Conservation (phyloP, 2,797 vertebrate species). For the Chelidonichthys spinosus region DNA sequence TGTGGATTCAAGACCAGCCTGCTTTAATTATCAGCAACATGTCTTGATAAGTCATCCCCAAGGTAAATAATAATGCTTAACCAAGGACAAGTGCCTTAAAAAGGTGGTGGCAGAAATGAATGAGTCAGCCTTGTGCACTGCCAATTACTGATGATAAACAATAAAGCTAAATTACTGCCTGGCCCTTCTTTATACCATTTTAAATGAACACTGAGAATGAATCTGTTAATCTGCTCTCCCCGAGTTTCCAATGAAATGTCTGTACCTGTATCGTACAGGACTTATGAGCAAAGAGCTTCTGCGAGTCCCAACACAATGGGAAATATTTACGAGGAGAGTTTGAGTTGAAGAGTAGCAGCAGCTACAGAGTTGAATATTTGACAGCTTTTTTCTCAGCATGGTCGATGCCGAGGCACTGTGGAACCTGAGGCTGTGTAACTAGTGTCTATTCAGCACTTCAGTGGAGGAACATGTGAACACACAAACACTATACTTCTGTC, state of each 20-base stretch:
- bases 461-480: neutral
- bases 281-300: neutral
- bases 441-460: constrained; percentile 52
- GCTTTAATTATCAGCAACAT: neutral
- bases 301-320: neutral
- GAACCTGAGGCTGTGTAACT: constrained; percentile 34
- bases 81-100: neutral
- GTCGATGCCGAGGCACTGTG: constrained; percentile 9
- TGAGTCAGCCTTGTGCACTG: neutral
- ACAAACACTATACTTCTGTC: neutral
- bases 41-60: neutral
- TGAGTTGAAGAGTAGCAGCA: constrained; percentile 11
- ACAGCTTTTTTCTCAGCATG: constrained; percentile 33
- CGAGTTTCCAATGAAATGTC: neutral
- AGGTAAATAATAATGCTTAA: neutral
- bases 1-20: neutral
- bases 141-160: neutral
- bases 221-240: neutral
- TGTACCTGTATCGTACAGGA: neutral
- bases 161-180: neutral
- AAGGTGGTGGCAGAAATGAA: neutral
- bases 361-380: constrained; percentile 13
- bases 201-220: neutral
- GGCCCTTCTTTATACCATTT: neutral
- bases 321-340: constrained; percentile 4